These are phyloP conservation scores for Tenthredo notha DNA, from an alignment of 2,888 invertebrate species.

Conservation along the genomic window DNA sequence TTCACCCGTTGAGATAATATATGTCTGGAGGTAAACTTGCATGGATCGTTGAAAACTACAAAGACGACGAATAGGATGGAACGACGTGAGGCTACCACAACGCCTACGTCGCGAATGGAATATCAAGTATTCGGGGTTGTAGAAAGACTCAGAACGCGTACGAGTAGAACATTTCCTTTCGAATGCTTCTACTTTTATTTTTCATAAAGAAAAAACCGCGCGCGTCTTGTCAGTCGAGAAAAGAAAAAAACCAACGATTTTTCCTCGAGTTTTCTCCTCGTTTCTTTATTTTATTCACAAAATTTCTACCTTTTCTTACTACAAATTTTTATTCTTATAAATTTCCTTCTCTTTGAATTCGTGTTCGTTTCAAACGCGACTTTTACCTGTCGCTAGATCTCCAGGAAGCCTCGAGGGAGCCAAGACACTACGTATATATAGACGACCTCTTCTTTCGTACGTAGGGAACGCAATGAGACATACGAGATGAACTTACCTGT, in stretches of 20 bases:
- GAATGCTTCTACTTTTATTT: not conserved
- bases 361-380: slow-evolving; percentile 31
- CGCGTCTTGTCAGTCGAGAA: not conserved
- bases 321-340: not conserved
- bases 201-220: not conserved
- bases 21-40: not conserved
- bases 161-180: slow-evolving; percentile 22
- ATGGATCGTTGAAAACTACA: slow-evolving; percentile 5
- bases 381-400: slow-evolving; percentile 26
- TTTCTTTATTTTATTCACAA: not conserved
- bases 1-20: not conserved
- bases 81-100: slow-evolving; percentile 16
- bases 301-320: not conserved
- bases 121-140: slow-evolving; percentile 34
- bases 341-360: not conserved
- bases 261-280: not conserved
- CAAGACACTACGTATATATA: slow-evolving; percentile 17
- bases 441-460: slow-evolving; percentile 5
- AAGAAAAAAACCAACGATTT: not conserved
- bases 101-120: slow-evolving; percentile 33
- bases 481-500: slow-evolving; percentile 37
- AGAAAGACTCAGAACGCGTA: slow-evolving; percentile 21
- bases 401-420: slow-evolving; percentile 19
- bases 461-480: not conserved
- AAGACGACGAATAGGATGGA: slow-evolving; percentile 33